Evolutionary conservation across 2,888 invertebrate genomes (phyloP).

Genomic region (Leptopilina myrica): DNA sequence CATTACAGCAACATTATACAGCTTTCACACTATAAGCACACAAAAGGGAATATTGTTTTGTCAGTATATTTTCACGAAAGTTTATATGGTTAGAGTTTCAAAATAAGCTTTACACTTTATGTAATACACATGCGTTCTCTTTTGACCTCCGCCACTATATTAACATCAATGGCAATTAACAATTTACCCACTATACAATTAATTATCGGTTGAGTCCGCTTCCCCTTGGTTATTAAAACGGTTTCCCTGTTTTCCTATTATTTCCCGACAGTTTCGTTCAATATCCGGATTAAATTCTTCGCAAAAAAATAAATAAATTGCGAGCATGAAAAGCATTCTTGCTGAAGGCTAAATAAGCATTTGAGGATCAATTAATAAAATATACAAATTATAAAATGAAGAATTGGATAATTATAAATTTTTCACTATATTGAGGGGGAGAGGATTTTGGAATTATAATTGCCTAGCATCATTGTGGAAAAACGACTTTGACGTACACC

Average conservation of each 20-base stretch:
- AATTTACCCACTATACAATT: constrained; percentile 9
- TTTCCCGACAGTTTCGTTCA: neutral
- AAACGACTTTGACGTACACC: no score
- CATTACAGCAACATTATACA: constrained; percentile 17
- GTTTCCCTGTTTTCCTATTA: constrained; percentile 11
- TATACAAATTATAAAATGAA: neutral
- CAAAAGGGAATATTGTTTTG: constrained; percentile 22
- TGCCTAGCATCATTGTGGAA: no score
- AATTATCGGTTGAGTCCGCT: neutral
- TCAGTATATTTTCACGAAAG: neutral
- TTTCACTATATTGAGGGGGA: no score
- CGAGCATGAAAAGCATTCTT: neutral
- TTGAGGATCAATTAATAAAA: neutral
- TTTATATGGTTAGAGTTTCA: neutral
- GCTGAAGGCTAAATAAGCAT: neutral
- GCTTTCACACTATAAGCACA: neutral
- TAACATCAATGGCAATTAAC: constrained; percentile 12
- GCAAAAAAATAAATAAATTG: neutral
- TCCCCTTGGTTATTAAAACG: constrained; percentile 6
- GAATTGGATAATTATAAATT: neutral
- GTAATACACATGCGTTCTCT: neutral
- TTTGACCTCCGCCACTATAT: neutral
- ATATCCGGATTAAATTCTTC: constrained; percentile 2
- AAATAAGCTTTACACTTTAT: constrained; percentile 6
- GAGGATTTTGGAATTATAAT: no score